Evolutionary conservation across 2,797 vertebrate genomes (phyloP), one percentile per base, ranked within the genome.

Genomic region (Malurus splendens): DNA sequence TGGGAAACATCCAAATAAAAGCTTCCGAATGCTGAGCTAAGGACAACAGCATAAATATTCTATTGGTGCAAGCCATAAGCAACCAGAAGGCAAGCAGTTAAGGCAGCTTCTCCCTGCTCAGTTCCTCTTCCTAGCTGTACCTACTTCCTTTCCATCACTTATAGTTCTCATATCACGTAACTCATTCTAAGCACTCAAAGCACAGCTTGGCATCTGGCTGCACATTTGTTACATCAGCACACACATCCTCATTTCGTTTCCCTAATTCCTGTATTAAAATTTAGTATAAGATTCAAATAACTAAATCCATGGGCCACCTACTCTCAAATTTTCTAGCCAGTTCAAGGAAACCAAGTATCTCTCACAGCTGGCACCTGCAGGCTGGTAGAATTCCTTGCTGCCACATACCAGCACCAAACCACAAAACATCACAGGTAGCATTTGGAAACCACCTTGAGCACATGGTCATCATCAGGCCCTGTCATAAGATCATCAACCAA

Each of bases 241-340:
- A 57, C 39, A 91, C 90, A 95, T 95, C 93, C 91, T 93, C 74
- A 57, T 95, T 95, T 94, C 64, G 2, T 90, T 94, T 95, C 94
- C 83, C 51, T 80, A 84, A 92, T 84, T 79, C 38, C 67, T 67
- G 32, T 25, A 45, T 79, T 56, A 84, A 66, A 79, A 54, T 51
- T 28, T 47, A 79, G 59, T 41, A 8, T 16, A 62, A 52, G 52
- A 57, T 51, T 82, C 62, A 83, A 87, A 76, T 65, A 70, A 67
- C 23, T 75, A 72, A 89, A 87, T 62, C 27, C 38, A 62, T n/a
- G 33, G 56, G 50, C 11, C 4, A 73, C 16, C 52, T 44, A 56
- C 18, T 88, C 45, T 64, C 22, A 1, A 28, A 7, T 51, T 79
- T 87, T 81, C 39, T 65, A 41, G 60, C 12, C 23, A 44, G 28